These are phyloP conservation scores for Probaryconus sp. DNA, from an alignment of 1,140 invertebrate genomes.

Conservation along the genomic window DNA sequence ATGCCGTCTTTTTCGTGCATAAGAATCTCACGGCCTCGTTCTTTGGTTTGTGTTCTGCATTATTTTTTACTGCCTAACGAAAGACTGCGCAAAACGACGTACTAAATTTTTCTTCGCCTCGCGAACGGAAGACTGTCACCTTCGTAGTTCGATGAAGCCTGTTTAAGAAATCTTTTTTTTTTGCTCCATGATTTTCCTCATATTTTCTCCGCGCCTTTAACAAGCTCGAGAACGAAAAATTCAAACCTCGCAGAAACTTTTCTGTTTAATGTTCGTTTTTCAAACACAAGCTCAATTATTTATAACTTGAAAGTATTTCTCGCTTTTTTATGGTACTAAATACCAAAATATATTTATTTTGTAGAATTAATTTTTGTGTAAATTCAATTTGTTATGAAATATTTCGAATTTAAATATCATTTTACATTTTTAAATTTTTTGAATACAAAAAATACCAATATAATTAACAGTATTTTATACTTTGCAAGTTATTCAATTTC, in stretches of 20 bases:
- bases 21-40: conserved; percentile 45
- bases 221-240: conserved; percentile 15
- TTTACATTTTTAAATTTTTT: too few species aligned
- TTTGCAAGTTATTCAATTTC: too few species aligned
- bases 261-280: conserved; percentile 3
- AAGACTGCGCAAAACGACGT: conserved; percentile 42
- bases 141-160: conserved; percentile 40
- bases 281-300: neutral
- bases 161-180: conserved; percentile 23
- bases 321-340: too few species aligned
- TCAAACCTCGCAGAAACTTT: conserved; percentile 9
- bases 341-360: too few species aligned
- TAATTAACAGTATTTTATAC: too few species aligned
- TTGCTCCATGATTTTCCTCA: conserved; percentile 19
- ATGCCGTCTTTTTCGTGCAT: conserved; percentile 31
- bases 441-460: too few species aligned
- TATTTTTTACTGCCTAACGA: conserved; percentile 54
- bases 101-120: conserved; percentile 46
- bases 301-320: neutral
- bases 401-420: too few species aligned
- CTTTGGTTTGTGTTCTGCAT: conserved; percentile 35
- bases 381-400: too few species aligned
- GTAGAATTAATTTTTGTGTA: too few species aligned
- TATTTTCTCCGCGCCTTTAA: conserved; percentile 17
- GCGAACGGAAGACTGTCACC: conserved; percentile 9